These are phyloP conservation scores for Drymonia ruficornis DNA, from an alignment of 2,888 invertebrate species.

Conservation along the genomic window DNA sequence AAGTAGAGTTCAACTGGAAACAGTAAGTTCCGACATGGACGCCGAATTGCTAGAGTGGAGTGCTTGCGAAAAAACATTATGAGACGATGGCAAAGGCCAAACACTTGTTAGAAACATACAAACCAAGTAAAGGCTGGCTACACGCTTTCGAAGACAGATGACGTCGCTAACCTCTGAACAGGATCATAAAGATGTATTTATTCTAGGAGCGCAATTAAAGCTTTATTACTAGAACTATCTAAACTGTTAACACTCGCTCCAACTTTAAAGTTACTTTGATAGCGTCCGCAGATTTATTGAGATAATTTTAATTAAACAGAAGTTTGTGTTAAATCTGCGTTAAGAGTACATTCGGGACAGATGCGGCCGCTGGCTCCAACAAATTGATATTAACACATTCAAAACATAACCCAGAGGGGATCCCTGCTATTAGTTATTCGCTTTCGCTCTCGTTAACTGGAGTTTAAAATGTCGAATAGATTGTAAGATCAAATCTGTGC, in stretches of 20 bases:
- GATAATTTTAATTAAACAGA: slow-evolving; percentile 47
- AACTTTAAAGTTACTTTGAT: slow-evolving; percentile 15
- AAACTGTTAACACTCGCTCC: slow-evolving; percentile 13
- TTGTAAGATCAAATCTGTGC: slow-evolving; percentile 4
- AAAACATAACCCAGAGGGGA: slow-evolving; percentile 28
- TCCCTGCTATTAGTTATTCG: slow-evolving; percentile 21
- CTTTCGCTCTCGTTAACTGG: slow-evolving; percentile 10
- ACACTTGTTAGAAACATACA: too few species aligned
- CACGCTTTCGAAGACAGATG: too few species aligned
- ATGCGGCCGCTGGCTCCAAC: slow-evolving; percentile 22
- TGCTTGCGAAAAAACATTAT: too few species aligned
- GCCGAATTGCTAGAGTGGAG: too few species aligned
- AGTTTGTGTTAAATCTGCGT: slow-evolving; percentile 31
- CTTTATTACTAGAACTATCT: not conserved
- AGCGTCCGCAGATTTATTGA: slow-evolving; percentile 8
- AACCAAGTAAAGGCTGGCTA: too few species aligned
- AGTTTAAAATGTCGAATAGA: not conserved
- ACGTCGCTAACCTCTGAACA: too few species aligned
- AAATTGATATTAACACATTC: slow-evolving; percentile 41
- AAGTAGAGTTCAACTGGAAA: too few species aligned
- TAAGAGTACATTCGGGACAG: slow-evolving; percentile 23
- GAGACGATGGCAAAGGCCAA: too few species aligned
- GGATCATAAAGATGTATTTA: too few species aligned
- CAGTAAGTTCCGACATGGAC: too few species aligned
- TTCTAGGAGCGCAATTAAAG: not conserved